Evolutionary conservation across 2,888 invertebrate species (phyloP).

Genomic region (Cheilosia variabilis): DNA sequence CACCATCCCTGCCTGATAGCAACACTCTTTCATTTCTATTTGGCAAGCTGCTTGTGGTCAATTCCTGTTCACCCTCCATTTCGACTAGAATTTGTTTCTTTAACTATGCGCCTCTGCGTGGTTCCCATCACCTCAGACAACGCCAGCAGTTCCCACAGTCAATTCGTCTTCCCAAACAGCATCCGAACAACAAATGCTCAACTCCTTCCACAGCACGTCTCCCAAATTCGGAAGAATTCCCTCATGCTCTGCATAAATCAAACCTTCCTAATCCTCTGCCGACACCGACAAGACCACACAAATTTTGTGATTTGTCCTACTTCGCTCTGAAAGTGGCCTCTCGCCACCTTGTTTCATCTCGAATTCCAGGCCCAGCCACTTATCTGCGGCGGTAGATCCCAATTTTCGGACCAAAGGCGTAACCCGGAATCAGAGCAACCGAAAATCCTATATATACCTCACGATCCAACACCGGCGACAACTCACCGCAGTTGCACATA

Average conservation of each 20-base stretch:
- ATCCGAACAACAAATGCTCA: background rate
- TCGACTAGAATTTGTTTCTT: too few relatives aligned
- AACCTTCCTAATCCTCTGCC: constrained; percentile 31
- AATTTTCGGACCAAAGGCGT: constrained; percentile 62
- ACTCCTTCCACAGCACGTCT: background rate
- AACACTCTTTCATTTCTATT: too few relatives aligned
- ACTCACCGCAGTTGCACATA: constrained; percentile 53
- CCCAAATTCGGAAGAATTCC: background rate
- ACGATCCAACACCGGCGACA: constrained; percentile 62
- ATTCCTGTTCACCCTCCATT: too few relatives aligned
- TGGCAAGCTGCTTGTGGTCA: too few relatives aligned
- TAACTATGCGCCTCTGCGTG: background rate
- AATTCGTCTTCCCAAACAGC: background rate
- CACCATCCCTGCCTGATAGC: too few relatives aligned
- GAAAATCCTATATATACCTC: constrained; percentile 60
- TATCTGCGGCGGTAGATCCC: background rate
- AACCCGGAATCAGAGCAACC: constrained; percentile 71
- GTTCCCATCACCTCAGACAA: background rate
- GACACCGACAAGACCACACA: constrained; percentile 61
- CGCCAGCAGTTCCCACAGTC: constrained; percentile 6
- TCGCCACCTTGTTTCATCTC: constrained; percentile 10
- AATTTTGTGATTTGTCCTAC: constrained; percentile 55
- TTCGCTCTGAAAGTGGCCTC: constrained; percentile 21
- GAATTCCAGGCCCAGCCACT: constrained; percentile 23
- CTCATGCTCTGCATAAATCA: constrained; percentile 49